These are phyloP conservation scores for Xylota segnis DNA, from an alignment of 2,888 invertebrate genomes.

Conservation along the genomic window DNA sequence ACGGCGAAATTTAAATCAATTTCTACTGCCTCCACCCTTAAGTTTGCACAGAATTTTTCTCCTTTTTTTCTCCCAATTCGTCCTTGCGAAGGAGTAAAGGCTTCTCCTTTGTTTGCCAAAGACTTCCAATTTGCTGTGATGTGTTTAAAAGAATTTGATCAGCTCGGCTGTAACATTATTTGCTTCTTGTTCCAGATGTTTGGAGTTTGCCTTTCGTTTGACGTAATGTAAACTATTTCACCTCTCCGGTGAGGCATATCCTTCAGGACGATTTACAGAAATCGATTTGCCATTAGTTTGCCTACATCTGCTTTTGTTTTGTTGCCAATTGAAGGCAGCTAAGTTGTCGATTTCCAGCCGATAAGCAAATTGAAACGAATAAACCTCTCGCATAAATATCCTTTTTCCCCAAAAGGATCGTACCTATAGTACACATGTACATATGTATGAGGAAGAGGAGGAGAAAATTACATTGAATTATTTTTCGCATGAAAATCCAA, in stretches of 20 bases:
- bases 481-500: constrained; percentile 16
- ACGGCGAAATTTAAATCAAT: constrained; percentile 57
- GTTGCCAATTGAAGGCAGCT: constrained; percentile 12
- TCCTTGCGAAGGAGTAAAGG: not conserved
- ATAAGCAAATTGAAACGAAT: constrained; percentile 44
- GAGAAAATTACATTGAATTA: constrained; percentile 12
- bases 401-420: not conserved
- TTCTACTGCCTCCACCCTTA: constrained; percentile 12
- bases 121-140: constrained; percentile 65
- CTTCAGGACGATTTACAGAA: constrained; percentile 23
- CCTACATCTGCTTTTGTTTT: constrained; percentile 35
- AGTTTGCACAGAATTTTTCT: not conserved
- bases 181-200: constrained; percentile 60
- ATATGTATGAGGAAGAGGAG: not conserved
- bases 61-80: not conserved
- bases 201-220: constrained; percentile 11
- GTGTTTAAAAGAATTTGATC: constrained; percentile 62
- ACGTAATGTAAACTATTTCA: constrained; percentile 38
- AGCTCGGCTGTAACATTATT: constrained; percentile 37
- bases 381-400: constrained; percentile 7
- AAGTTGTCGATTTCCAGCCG: constrained; percentile 33
- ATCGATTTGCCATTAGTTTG: constrained; percentile 56
- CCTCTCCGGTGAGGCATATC: constrained; percentile 6
- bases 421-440: too few relatives aligned
- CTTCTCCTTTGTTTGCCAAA: constrained; percentile 20